Conservation (phyloP, 2,888 invertebrate genomes). For the Apamea monoglypha region DNA sequence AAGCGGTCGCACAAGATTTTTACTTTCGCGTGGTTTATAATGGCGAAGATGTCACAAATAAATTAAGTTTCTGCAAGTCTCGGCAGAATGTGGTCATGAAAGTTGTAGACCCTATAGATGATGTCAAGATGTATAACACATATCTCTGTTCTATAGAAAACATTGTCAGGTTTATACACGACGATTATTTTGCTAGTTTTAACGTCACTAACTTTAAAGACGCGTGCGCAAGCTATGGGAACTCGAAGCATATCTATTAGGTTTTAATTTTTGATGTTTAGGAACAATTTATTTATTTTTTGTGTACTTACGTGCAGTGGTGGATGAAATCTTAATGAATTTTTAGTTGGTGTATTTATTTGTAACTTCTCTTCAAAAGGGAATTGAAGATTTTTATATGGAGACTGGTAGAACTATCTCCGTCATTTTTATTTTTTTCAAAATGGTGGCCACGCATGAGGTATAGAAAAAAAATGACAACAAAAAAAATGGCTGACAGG, state of each 20-base stretch:
- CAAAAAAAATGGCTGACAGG: not conserved
- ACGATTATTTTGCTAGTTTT: slow-evolving; percentile 95
- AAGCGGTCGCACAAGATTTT: slow-evolving; percentile 92
- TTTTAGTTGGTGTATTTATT: slow-evolving; percentile 15
- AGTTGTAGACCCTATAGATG: slow-evolving; percentile 82
- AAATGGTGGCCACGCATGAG: not conserved
- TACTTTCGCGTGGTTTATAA: slow-evolving; percentile 96
- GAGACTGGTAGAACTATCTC: not conserved
- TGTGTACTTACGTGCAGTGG: slow-evolving; percentile 40
- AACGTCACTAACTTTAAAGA: slow-evolving; percentile 97
- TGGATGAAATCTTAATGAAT: not conserved
- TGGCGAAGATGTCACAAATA: slow-evolving; percentile 95
- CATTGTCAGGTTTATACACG: slow-evolving; percentile 96
- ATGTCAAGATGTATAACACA: slow-evolving; percentile 81
- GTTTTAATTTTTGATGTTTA: slow-evolving; percentile 20
- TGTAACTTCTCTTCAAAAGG: not conserved
- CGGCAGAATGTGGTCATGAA: slow-evolving; percentile 88
- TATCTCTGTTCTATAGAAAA: slow-evolving; percentile 96
- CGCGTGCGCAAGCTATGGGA: slow-evolving; percentile 91
- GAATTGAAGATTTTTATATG: not conserved
- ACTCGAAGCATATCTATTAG: slow-evolving; percentile 74
- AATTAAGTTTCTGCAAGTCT: slow-evolving; percentile 94
- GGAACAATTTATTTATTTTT: slow-evolving; percentile 45
- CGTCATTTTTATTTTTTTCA: not conserved
- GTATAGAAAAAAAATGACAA: too few species aligned